phyloP scores from a whole-genome alignment of 2,888 invertebrate genomes.

The Tortrix viridana region DNA sequence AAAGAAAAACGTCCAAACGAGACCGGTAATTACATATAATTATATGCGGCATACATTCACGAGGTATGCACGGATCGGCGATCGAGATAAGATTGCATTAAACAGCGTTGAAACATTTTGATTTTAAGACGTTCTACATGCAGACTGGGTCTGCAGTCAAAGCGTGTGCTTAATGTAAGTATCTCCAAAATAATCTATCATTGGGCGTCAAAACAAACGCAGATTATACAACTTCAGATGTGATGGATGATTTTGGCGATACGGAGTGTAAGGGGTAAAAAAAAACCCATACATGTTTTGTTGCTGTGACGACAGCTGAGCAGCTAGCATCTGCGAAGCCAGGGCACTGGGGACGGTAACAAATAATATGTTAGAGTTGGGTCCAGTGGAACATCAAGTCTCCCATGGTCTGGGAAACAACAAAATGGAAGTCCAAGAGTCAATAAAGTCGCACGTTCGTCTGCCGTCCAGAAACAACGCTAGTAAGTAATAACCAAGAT shows the following conservation, averaged over 20 bases:
- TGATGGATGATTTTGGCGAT: constrained; percentile 55
- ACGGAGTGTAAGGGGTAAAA: constrained; percentile 63
- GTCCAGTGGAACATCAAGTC: constrained; percentile 55
- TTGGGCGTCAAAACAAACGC: constrained; percentile 11
- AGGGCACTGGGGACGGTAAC: constrained; percentile 95
- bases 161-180: constrained; percentile 79
- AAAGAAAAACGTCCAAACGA: constrained; percentile 73
- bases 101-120: constrained; percentile 83
- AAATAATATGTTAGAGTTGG: constrained; percentile 75
- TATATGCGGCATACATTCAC: constrained; percentile 78
- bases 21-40: constrained; percentile 80
- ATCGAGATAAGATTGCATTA: constrained; percentile 79
- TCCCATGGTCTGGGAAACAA: constrained; percentile 49
- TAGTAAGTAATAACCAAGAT: neutral
- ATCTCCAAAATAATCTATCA: constrained; percentile 70
- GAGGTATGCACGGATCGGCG: constrained; percentile 77
- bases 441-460: constrained; percentile 70
- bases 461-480: neutral
- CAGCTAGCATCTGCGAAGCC: constrained; percentile 98
- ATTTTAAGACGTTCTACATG: constrained; percentile 79
- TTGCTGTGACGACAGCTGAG: constrained; percentile 96
- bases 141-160: constrained; percentile 67
- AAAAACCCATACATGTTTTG: constrained; percentile 95
- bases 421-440: constrained; percentile 41
- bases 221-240: constrained; percentile 32